Base-by-base conservation (phyloP, 2,113 vertebrate species). In the Australoheros scitulus region DNA sequence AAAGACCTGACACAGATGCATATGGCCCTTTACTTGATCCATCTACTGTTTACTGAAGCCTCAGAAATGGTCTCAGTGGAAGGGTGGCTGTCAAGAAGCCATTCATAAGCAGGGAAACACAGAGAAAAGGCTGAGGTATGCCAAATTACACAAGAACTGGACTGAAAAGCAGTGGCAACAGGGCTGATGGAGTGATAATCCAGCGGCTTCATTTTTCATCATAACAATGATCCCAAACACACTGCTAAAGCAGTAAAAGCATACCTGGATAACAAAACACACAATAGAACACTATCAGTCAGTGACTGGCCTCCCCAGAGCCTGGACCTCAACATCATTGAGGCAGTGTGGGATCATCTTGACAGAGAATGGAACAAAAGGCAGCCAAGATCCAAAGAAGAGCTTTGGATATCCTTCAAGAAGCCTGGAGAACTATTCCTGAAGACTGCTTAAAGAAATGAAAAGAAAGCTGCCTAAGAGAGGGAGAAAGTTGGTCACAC, bases 331-430 rank as follows among this genome's bases (percentile, higher is more conserved):
- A 10, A 50, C 9, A 50, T 70, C 18, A 29, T 9, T 70, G 43
- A 70, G 50, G 41, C 41, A 29, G 64, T 50, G 64, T 68, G 64
- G 64, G 41, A 47, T 47, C 22, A 68, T 26, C 64, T 26, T 11
- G 38, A 41, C 10, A 41, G 38, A 41, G 38, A 41, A 41, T 7
- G 10, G 38, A 34, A 34, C 32, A 68, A 68, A 50, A 41, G 3
- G 41, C 41, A 68, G 64, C 41, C 41, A 50, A 68, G 14, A 68
- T 6, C 14, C 22, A 68, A 68, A 68, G 64, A 68, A 47, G 64
- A 50, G 64, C 64, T 68, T 50, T 68, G 64, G 29, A 68, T 68
- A 41, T 47, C 64, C 64, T 70, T 70, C 41, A 70, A 70, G 64
- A 50, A 70, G 41, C 22, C 24, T 70, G 15, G 64, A 18, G 64